phyloP scores from a whole-genome alignment of 2,888 invertebrate species.

The Papilio elwesi region DNA sequence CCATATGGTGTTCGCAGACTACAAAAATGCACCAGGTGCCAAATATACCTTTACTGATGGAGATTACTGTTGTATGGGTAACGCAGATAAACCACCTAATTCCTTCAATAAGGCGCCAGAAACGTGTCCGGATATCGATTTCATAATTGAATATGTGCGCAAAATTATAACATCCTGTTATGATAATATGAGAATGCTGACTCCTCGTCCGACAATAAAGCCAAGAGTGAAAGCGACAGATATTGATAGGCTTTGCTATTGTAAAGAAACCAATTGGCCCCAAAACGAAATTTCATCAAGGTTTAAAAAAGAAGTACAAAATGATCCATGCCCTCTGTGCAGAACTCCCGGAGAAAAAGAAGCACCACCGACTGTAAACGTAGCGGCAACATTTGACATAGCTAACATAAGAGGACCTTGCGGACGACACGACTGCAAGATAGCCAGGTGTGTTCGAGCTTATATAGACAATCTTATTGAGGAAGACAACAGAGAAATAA shows the following conservation, averaged over 20 bases:
- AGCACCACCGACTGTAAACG: slow-evolving; percentile 45
- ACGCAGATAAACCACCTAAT: slow-evolving; percentile 73
- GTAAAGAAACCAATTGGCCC: slow-evolving; percentile 73
- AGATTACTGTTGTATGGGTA: slow-evolving; percentile 71
- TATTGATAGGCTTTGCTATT: slow-evolving; percentile 74
- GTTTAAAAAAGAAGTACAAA: slow-evolving; percentile 66
- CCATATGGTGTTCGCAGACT: slow-evolving; percentile 67
- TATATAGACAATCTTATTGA: slow-evolving; percentile 73
- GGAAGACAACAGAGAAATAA: slow-evolving; percentile 69
- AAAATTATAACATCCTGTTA: slow-evolving; percentile 77
- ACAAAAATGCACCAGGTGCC: slow-evolving; percentile 72
- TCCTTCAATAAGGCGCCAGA: slow-evolving; percentile 69
- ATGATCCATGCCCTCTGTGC: slow-evolving; percentile 69
- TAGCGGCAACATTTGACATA: slow-evolving; percentile 65
- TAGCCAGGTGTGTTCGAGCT: slow-evolving; percentile 71
- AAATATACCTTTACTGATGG: slow-evolving; percentile 71
- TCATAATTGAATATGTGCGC: slow-evolving; percentile 73
- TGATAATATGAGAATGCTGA: slow-evolving; percentile 79
- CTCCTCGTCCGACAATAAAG: slow-evolving; percentile 69
- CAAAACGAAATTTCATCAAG: slow-evolving; percentile 65
- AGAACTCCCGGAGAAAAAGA: slow-evolving; percentile 58
- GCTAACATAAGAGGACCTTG: slow-evolving; percentile 77
- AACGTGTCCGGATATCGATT: slow-evolving; percentile 72
- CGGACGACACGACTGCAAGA: slow-evolving; percentile 72
- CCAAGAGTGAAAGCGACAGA: slow-evolving; percentile 76